phyloP scores from a whole-genome alignment of 2,888 invertebrate species.

The Mimachlamys varia region DNA sequence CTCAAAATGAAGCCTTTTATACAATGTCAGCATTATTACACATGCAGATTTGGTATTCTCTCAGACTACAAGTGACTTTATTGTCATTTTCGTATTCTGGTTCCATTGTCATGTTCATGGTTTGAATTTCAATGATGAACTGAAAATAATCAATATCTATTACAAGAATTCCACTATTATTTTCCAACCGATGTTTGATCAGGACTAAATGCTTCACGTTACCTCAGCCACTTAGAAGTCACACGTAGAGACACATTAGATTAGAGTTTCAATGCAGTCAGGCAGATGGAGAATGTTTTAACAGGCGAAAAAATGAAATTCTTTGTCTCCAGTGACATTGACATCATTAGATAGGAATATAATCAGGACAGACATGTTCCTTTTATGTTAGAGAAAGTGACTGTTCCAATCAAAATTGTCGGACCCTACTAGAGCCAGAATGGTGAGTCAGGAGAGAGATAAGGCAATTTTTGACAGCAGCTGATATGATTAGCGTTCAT shows the following conservation, averaged over 20 bases:
- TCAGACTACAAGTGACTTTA: background rate
- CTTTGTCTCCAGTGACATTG: background rate
- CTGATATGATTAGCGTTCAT: background rate
- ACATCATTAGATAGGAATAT: background rate
- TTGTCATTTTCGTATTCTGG: background rate
- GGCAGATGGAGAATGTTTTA: background rate
- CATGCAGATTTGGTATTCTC: background rate
- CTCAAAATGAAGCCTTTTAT: background rate
- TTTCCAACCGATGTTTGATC: background rate
- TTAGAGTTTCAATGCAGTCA: background rate
- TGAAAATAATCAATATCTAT: conserved; percentile 13
- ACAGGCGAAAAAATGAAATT: background rate
- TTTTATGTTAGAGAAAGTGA: background rate
- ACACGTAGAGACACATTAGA: background rate
- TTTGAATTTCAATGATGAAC: background rate
- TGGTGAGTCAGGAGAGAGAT: background rate
- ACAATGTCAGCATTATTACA: background rate
- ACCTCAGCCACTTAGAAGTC: background rate
- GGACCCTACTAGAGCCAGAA: background rate
- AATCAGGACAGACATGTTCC: background rate
- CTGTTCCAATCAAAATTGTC: background rate
- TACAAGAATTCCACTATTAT: background rate
- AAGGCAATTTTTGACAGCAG: background rate
- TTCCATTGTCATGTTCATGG: background rate
- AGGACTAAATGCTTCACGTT: background rate